Percentiles rank a stretch among this genome's conserved stretches.
These are phyloP conservation scores for Ceratitis capitata DNA, from an alignment of 1,140 invertebrate species.

Conservation along the genomic window DNA sequence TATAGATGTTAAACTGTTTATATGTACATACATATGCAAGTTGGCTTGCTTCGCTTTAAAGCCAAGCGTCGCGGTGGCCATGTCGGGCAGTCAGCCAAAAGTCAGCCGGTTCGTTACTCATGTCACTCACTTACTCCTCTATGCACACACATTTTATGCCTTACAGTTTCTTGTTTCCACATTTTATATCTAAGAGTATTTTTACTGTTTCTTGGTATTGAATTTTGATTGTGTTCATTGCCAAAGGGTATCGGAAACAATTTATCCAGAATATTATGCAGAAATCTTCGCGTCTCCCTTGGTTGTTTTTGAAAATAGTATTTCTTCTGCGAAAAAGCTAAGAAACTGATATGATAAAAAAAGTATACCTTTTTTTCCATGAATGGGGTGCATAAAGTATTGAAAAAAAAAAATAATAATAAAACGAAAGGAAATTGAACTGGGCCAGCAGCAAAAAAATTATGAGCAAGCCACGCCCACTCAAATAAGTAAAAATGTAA, in stretches of 20 bases:
- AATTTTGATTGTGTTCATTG: conserved; percentile 38
- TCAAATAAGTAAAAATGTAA: too few relatives aligned
- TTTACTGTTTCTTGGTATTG: background rate
- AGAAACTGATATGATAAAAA: background rate
- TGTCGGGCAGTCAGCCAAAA: background rate
- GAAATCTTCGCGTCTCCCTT: background rate
- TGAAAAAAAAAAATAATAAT: background rate
- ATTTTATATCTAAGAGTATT: background rate
- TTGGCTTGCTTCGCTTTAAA: background rate
- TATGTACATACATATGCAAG: too few relatives aligned
- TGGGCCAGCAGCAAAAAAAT: background rate
- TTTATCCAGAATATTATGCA: conserved; percentile 38
- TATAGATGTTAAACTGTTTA: too few relatives aligned
- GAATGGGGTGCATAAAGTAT: too few relatives aligned
- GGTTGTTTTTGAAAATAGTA: background rate
- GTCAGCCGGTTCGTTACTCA: background rate
- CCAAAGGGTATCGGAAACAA: conserved; percentile 38
- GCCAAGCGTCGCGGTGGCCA: background rate
- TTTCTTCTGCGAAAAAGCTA: background rate
- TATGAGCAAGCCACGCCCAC: background rate
- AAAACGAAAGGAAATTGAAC: background rate
- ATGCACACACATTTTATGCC: too few relatives aligned
- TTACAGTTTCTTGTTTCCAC: too few relatives aligned
- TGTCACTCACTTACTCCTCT: background rate
- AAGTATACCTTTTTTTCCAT: background rate